Base-by-base conservation (phyloP, 2,797 vertebrate genomes). In the Enteromius paludinosus region DNA sequence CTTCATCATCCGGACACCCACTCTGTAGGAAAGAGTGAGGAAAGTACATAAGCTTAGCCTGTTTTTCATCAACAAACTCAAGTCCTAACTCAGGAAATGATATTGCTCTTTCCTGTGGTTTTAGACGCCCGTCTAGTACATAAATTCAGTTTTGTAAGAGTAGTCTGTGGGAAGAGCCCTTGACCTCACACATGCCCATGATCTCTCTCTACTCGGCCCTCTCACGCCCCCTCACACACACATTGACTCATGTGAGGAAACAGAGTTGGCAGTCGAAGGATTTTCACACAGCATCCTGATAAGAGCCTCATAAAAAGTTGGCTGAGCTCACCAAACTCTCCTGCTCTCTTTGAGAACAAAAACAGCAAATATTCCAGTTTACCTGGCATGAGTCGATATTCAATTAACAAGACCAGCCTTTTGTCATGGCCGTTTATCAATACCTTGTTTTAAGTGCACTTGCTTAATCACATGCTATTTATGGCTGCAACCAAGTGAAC, bases 401-500 rank as follows among this genome's bases (percentile, higher is more conserved):
- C 91, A 93, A 94, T 95, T 95, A 94, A 92, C 90, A 89, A 83
- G 84, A 74, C 85, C 87, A 90, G 90, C 87, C 88, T 85, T 88
- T 90, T 84, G 86, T 82, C 64, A 83, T 85, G 91, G 90, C 91
- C 87, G 87, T 92, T 93, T 90, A 93, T 94, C 93, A 90, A 94
- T 93, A 91, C 17, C 84, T 80, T 85, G 86, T 92, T 93, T 92
- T 92, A 93, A 91, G 86, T 84, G 84, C 90, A 87, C 81, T 90
- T 90, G 89, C 90, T 93, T 93, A 91, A 93, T 94, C 92, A 93
- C 90, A 92, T 88, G 89, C 93, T 90, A 83, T 88, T 89, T 92
- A 90, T 78, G 66, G 86, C 83, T 86, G 88, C 86, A 91, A 91
- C 47, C n/a, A 68, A 74, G 90, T 83, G 86, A 89, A 84, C 84